These are phyloP conservation scores for Tragopan temminckii DNA, from an alignment of 2,797 vertebrate species.

Conservation along the genomic window DNA sequence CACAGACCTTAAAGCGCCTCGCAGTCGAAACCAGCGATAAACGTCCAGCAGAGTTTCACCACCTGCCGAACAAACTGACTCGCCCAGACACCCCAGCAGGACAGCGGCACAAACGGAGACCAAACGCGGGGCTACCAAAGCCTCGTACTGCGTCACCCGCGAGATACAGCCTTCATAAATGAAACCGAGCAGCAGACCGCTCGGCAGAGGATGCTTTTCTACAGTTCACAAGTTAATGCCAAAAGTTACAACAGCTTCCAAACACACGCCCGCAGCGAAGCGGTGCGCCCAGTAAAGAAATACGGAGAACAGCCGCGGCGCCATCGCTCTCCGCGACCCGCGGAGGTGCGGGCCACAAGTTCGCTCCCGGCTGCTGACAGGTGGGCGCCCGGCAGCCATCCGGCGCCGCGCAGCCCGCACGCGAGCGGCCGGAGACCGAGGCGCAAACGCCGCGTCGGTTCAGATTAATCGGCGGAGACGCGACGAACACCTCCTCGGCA, in stretches of 20 bases:
- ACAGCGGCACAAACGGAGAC: accelerated
- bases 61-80: not conserved
- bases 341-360: not conserved
- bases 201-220: not conserved
- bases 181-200: not conserved
- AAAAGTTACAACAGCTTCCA: not conserved
- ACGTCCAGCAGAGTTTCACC: not conserved
- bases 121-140: not conserved
- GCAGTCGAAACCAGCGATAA: not conserved
- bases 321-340: not conserved
- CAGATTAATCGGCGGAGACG: not conserved
- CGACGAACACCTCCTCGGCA: not conserved
- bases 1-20: not conserved
- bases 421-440: not conserved
- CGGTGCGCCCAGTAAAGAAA: accelerated
- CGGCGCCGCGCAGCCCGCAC: not conserved
- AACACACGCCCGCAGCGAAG: not conserved
- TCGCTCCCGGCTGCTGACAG: not conserved
- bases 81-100: not conserved
- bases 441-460: not conserved
- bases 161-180: not conserved
- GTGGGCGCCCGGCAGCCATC: not conserved
- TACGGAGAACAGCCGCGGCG: not conserved
- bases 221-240: not conserved
- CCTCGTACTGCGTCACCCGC: accelerated